Percentiles rank a stretch among this genome's conserved stretches.
Conservation (phyloP, 2,797 vertebrate genomes). For the Natrix natrix region DNA sequence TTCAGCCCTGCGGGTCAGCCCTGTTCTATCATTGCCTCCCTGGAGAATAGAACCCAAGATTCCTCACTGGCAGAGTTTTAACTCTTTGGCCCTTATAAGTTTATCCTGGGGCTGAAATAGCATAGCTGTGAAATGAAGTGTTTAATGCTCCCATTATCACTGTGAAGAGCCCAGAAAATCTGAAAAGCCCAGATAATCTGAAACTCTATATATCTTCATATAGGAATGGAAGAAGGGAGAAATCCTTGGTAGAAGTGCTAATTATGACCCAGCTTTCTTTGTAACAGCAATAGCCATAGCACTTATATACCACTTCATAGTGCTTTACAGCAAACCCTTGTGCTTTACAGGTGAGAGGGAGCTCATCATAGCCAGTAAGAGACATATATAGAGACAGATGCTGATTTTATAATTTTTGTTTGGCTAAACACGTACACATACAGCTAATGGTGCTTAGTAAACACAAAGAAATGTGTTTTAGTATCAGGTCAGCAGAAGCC, state of each 20-base stretch:
- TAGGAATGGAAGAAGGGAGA: not conserved
- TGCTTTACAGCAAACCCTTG: no score
- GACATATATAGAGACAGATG: not conserved
- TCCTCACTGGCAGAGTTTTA: not conserved
- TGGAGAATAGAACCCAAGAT: not conserved
- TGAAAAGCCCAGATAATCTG: not conserved
- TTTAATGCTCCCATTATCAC: not conserved
- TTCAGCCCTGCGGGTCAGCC: not conserved
- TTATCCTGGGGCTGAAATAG: not conserved
- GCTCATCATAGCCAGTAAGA: not conserved
- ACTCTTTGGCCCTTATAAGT: not conserved
- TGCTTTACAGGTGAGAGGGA: not conserved
- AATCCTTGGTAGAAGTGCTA: not conserved
- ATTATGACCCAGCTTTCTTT: not conserved
- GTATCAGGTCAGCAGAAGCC: not conserved
- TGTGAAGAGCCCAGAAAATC: not conserved
- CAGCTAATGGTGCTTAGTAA: not conserved
- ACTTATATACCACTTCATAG: not conserved
- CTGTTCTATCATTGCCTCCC: not conserved
- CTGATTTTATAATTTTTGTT: not conserved
- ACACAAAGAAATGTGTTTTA: not conserved
- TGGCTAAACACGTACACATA: not conserved
- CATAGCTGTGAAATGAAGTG: not conserved
- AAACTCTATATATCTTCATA: not conserved
- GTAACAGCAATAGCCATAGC: not conserved